Evolutionary conservation across 2,113 vertebrate genomes (phyloP).

Genomic region (Pagrus major): DNA sequence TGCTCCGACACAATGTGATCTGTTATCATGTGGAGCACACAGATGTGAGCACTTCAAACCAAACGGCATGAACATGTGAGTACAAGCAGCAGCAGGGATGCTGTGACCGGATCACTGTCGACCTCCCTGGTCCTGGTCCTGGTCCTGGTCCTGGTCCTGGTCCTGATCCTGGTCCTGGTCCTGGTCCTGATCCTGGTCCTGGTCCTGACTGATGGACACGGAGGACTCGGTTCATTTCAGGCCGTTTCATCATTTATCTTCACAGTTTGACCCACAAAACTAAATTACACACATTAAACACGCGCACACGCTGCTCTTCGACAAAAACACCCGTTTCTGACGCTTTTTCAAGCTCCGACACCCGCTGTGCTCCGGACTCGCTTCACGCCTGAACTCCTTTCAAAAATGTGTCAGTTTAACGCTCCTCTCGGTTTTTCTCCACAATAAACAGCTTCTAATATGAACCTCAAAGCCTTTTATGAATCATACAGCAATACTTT

Average conservation of each 20-base stretch:
- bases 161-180: no score
- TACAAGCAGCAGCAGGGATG: no score
- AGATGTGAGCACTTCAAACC: no score
- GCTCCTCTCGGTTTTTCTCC: rapidly evolving
- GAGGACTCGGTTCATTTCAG: not conserved
- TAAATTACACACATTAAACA: not conserved
- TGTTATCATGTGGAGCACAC: no score
- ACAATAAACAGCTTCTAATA: rapidly evolving
- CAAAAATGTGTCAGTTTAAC: not conserved
- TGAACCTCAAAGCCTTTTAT: rapidly evolving
- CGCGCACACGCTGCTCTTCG: not conserved
- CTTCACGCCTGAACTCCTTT: conserved; percentile 24
- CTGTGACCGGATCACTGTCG: no score
- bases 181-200: conserved; percentile 15
- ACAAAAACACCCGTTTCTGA: not conserved
- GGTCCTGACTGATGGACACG: not conserved
- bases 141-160: no score
- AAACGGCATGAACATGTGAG: no score
- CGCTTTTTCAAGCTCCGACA: not conserved
- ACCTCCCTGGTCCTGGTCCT: conserved; percentile 21
- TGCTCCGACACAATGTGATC: not conserved
- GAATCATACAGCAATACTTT: rapidly evolving
- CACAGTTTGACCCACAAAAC: not conserved
- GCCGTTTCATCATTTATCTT: no score
- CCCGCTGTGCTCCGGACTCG: not conserved